A percentile compares a stretch with the other conserved stretches of the same genome.
These are phyloP conservation scores for Tinamus major DNA, from an alignment of 2,797 vertebrate species.

Conservation along the genomic window DNA sequence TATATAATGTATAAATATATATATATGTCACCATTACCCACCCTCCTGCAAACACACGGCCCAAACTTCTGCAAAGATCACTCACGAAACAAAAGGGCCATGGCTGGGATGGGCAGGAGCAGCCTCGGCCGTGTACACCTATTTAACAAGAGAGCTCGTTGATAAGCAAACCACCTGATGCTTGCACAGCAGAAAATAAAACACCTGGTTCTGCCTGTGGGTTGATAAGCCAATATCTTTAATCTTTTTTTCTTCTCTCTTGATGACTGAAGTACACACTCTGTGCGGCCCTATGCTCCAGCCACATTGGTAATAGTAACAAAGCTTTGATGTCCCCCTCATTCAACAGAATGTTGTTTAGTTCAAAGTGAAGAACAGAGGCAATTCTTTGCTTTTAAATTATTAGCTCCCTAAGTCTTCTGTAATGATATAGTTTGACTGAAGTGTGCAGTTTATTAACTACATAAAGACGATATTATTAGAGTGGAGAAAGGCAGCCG, in stretches of 20 bases:
- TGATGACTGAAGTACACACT: slow-evolving; percentile 81
- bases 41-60: slow-evolving; percentile 19
- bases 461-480: slow-evolving; percentile 93
- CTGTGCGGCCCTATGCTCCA: slow-evolving; percentile 83
- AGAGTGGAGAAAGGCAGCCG: slow-evolving; percentile 85
- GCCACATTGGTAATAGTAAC: slow-evolving; percentile 83
- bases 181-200: slow-evolving; percentile 70
- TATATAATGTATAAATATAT: too few species aligned
- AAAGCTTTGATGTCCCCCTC: slow-evolving; percentile 89
- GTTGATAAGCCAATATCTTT: slow-evolving; percentile 82
- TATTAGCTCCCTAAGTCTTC: slow-evolving; percentile 88
- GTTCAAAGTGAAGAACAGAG: slow-evolving; percentile 89
- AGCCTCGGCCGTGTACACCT: slow-evolving; percentile 36
- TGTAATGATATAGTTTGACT: slow-evolving; percentile 89
- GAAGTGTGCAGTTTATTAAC: slow-evolving; percentile 91
- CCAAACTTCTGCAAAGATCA: background rate
- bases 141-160: slow-evolving; percentile 66
- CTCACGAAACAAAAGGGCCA: slow-evolving; percentile 38
- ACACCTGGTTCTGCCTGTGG: slow-evolving; percentile 76
- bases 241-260: slow-evolving; percentile 64
- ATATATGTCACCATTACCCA: background rate
- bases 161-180: slow-evolving; percentile 75
- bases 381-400: slow-evolving; percentile 88
- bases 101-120: slow-evolving; percentile 9
- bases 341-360: slow-evolving; percentile 88